phyloP scores from a whole-genome alignment of 2,888 invertebrate genomes.

The Perdita meconis region DNA sequence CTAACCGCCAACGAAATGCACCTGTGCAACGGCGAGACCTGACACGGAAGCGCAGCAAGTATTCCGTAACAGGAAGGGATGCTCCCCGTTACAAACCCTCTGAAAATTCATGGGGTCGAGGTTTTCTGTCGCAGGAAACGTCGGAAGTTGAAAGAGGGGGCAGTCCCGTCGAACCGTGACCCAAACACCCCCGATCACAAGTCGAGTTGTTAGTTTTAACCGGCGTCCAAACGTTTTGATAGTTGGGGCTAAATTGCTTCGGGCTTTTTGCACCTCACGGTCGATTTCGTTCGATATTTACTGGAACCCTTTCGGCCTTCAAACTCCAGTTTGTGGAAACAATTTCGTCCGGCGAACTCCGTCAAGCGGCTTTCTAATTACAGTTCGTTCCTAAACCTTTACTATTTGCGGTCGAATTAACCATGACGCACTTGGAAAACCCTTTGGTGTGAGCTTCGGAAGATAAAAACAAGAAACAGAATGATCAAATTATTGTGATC shows the following conservation, averaged over 20 bases:
- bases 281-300: conserved; percentile 64
- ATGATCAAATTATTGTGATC: no score
- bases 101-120: conserved; percentile 72
- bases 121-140: conserved; percentile 75
- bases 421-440: background rate
- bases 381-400: background rate
- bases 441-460: background rate
- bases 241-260: conserved; percentile 38
- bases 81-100: conserved; percentile 69
- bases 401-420: background rate
- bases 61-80: conserved; percentile 74
- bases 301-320: conserved; percentile 1
- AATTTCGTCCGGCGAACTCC: background rate
- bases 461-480: no score
- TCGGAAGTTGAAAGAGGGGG: conserved; percentile 69
- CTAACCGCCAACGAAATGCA: conserved; percentile 44
- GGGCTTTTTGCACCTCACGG: conserved; percentile 53
- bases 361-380: background rate
- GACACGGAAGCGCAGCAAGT: conserved; percentile 72
- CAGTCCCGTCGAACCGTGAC: conserved; percentile 69
- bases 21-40: conserved; percentile 59
- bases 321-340: background rate
- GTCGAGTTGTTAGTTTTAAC: conserved; percentile 63
- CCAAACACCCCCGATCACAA: conserved; percentile 42
- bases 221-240: conserved; percentile 35